Evolutionary conservation across 2,113 vertebrate genomes (phyloP).

Genomic region (Podilymbus podiceps): DNA sequence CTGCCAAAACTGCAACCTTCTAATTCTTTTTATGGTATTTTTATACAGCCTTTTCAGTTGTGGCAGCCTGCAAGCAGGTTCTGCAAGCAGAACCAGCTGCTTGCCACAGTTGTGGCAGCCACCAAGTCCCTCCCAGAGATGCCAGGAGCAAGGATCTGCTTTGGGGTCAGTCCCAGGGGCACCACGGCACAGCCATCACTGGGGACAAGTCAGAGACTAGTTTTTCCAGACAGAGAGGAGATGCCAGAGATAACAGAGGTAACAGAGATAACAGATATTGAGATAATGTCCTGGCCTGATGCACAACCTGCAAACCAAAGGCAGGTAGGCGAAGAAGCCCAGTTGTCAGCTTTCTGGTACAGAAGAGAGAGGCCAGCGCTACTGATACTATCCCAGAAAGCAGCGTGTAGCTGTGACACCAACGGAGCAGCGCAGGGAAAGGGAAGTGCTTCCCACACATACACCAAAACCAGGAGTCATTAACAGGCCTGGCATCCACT

Average conservation of each 20-base stretch:
- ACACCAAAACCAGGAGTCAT: neutral
- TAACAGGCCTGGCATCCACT: neutral
- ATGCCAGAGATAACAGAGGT: neutral
- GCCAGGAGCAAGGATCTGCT: neutral
- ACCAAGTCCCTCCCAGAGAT: neutral
- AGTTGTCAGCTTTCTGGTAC: neutral
- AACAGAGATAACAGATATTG: no score
- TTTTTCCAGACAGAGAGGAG: neutral
- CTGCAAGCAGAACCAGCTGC: neutral
- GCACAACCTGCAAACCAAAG: neutral
- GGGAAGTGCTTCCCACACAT: neutral
- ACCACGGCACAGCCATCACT: neutral
- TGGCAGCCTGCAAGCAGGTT: neutral
- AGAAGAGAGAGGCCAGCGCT: neutral
- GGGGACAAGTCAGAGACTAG: neutral
- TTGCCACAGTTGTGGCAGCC: neutral
- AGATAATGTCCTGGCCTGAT: neutral
- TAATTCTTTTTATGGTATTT: neutral
- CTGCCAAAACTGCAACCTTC: neutral
- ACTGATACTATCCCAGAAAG: accelerated
- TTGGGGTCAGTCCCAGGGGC: neutral
- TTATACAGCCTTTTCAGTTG: neutral
- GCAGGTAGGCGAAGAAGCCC: neutral
- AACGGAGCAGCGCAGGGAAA: neutral
- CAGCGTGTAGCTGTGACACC: neutral